phyloP scores from a whole-genome alignment of 2,113 vertebrate species.

The Ginglymostoma cirratum region DNA sequence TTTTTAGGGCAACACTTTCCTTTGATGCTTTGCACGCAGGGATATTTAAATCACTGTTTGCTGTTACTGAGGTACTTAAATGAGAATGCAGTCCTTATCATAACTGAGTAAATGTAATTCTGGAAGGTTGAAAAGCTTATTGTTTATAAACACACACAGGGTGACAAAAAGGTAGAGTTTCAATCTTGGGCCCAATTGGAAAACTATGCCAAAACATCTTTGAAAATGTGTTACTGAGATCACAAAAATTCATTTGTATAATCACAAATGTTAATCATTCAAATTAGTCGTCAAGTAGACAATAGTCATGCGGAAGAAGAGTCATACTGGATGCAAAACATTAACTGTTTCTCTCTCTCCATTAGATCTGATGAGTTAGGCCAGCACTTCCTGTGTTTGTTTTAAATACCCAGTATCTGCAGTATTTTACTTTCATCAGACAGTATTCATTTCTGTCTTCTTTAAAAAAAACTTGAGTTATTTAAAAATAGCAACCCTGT shows the following conservation, averaged over 20 bases:
- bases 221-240: not conserved
- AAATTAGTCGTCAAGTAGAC: not conserved
- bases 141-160: not conserved
- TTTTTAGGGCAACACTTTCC: not conserved
- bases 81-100: not conserved
- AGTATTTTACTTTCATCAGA: no score
- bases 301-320: no score
- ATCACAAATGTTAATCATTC: not conserved
- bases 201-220: not conserved
- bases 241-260: not conserved
- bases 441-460: not conserved
- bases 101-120: not conserved
- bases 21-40: not conserved
- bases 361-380: no score
- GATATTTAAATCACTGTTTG: not conserved
- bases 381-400: no score
- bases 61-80: not conserved
- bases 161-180: not conserved
- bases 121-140: not conserved
- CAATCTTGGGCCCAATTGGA: not conserved
- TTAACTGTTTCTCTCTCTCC: no score
- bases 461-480: not conserved
- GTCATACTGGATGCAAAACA: no score
- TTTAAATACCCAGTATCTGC: no score
- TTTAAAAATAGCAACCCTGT: not conserved